Evolutionary conservation across 2,797 vertebrate genomes (phyloP), one percentile per base, ranked within the genome.

Genomic region (Clarias platycephalus): DNA sequence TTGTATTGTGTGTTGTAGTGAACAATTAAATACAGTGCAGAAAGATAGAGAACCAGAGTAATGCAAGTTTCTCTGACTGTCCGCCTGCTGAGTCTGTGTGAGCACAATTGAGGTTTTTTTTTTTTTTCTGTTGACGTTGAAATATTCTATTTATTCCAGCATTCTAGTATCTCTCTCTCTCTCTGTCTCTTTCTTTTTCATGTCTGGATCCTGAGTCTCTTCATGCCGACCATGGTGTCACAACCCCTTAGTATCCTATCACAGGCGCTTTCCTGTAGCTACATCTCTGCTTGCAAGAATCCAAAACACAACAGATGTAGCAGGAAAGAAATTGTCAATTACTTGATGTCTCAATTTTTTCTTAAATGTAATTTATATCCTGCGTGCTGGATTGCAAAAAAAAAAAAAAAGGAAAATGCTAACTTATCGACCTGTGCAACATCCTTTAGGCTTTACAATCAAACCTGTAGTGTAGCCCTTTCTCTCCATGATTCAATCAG

Each of bases 101-200:
- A 34, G 70, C 24, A 28, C 26, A 18, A 28, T 55, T 60, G 28
- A 60, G 24, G 37, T 7, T 8, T 44, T 60, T 77, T 24, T 77
- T 24, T 68, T 13, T 58, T 67, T 31, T 76, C 16, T 40, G 58
- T 79, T 62, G 34, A 79, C 3, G 4, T 26, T 7, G 13, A 24
- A 44, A 62, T 63, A 18, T 63, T 79, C 76, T n/a, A 63, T 53
- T 53, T 53, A 53, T 53, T 53, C 12, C 49, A 53, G 12, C 49
- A 26, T 63, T 79, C 76, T n/a, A 44, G 68, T 75, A 58, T 81
- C 70, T 62, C 34, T n/a, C 37, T 40, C 67, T n/a, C 71, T 77
- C 49, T 77, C 72, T 75, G 15, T 84, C 26, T 67, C 55, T 80
- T 26, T 49, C 44, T 68, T 37, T 63, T 8, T 34, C 44, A 18